A percentile compares a stretch with the other conserved stretches of the same genome.
phyloP scores from a whole-genome alignment of 2,797 vertebrate species.

The Urosaurus nigricauda region DNA sequence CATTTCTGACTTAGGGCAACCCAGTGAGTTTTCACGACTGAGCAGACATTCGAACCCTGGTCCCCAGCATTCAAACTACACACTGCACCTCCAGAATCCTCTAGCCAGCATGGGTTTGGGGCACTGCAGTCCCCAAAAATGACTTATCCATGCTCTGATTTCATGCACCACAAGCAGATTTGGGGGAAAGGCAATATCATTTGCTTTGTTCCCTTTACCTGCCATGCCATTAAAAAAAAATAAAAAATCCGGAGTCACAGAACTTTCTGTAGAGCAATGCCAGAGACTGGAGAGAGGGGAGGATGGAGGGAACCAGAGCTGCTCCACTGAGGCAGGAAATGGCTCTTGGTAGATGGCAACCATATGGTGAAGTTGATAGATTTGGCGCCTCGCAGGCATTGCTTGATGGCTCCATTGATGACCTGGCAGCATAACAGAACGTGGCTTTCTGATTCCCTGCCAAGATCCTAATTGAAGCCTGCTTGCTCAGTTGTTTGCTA shows the following conservation, averaged over 20 bases:
- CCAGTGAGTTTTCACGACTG: no score
- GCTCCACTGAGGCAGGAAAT: slow-evolving; percentile 73
- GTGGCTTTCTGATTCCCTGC: slow-evolving; percentile 69
- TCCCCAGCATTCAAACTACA: no score
- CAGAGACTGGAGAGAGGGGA: slow-evolving; percentile 45
- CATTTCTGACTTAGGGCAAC: no score
- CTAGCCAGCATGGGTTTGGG: no score
- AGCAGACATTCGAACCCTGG: no score
- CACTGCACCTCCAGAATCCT: no score
- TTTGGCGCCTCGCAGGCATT: slow-evolving; percentile 74
- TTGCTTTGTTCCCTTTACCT: slow-evolving; percentile 34
- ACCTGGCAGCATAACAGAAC: slow-evolving; percentile 72
- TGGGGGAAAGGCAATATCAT: accelerated
- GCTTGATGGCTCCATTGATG: slow-evolving; percentile 74
- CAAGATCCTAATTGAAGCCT: slow-evolving; percentile 63
- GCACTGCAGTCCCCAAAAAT: no score
- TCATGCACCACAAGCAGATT: neutral
- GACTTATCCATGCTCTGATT: neutral
- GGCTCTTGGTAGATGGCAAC: slow-evolving; percentile 71
- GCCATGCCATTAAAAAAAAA: slow-evolving; percentile 4
- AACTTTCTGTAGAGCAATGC: slow-evolving; percentile 37
- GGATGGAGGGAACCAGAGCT: slow-evolving; percentile 23
- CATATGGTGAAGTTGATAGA: slow-evolving; percentile 76
- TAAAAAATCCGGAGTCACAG: slow-evolving; percentile 42
- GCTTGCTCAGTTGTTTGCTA: slow-evolving; percentile 40